Base-by-base conservation (phyloP, 2,888 invertebrate species). In the Tetragonisca angustula region DNA sequence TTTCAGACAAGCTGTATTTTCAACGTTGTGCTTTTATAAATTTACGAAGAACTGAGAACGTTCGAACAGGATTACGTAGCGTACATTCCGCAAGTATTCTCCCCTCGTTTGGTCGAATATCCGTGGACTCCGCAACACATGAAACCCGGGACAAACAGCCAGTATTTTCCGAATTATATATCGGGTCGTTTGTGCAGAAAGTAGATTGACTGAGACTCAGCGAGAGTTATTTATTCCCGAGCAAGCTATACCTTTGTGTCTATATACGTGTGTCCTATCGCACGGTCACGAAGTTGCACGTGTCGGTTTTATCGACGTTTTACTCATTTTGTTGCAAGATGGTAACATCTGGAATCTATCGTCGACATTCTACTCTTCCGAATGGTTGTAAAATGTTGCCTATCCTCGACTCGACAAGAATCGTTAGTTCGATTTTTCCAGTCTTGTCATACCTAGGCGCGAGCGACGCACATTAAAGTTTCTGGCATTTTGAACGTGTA, bases 131-230 rank as follows among this genome's bases (percentile, higher is more conserved):
- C 2, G 36, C n/a, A 61, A 68, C 61, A 9, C 19, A 56, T 59
- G 56, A 32, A 56, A 49, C 50, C 32, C 56, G 49, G 3, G 11
- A 49, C 17, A n/a, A 32, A 24, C 43, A 19, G n/a, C 19, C 49
- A n/a, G 67, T 54, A 68, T 76, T 76, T 81, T 81, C 72, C 71
- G 32, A 68, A 61, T 81, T 76, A 81, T 69, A 11, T 13, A n/a
- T 56, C n/a, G 68, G 19, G 13, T 65, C 32, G 24, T 62, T 59
- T 9, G 49, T 32, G 17, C 2, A 13, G 71, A 17, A 52, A 67
- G 61, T 32, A 13, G 75, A 61, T 67, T 65, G 69, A 36, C 36
- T 56, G 43, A 21, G 24, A 0, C 43, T 27, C 59, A 13, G 9
- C 43, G 43, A 9, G 11, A 6, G 49, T 59, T 72, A 56, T 72